Percentiles rank a stretch among this genome's conserved stretches.
phyloP scores from a whole-genome alignment of 2,888 invertebrate species.

The Branchinecta sandiegonensis region DNA sequence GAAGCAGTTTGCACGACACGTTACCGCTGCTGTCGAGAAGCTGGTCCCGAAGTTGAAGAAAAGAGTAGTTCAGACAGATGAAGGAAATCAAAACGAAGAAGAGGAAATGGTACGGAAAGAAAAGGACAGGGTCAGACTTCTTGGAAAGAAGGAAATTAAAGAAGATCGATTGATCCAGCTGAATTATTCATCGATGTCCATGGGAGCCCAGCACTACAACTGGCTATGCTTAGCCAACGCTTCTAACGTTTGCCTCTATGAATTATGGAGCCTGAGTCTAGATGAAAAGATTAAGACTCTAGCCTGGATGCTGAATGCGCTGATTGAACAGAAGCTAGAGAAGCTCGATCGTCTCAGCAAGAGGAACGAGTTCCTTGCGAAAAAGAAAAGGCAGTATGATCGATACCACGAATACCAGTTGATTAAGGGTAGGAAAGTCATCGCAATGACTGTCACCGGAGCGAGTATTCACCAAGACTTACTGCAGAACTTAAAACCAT shows the following conservation, averaged over 20 bases:
- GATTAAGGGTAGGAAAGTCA: background rate
- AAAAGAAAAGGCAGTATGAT: slow-evolving; percentile 13
- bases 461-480: slow-evolving; percentile 29
- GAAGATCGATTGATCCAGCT: too few relatives aligned
- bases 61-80: too few relatives aligned
- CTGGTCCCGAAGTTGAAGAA: too few relatives aligned
- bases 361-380: background rate
- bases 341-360: background rate
- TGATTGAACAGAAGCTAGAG: slow-evolving; percentile 16
- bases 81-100: too few relatives aligned
- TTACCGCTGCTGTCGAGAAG: too few relatives aligned
- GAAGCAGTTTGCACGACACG: too few relatives aligned
- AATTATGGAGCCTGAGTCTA: too few relatives aligned
- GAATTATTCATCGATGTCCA: too few relatives aligned
- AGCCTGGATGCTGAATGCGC: background rate
- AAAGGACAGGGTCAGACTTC: background rate
- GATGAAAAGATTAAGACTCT: too few relatives aligned
- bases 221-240: too few relatives aligned
- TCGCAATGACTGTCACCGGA: slow-evolving; percentile 31
- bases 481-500: slow-evolving; percentile 32
- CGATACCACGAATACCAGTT: slow-evolving; percentile 18
- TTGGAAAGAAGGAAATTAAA: too few relatives aligned
- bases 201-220: too few relatives aligned
- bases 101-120: background rate
- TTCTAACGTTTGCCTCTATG: background rate